These are phyloP conservation scores for Acrocephalus scirpaceus DNA, from an alignment of 2,797 vertebrate species.

Conservation along the genomic window DNA sequence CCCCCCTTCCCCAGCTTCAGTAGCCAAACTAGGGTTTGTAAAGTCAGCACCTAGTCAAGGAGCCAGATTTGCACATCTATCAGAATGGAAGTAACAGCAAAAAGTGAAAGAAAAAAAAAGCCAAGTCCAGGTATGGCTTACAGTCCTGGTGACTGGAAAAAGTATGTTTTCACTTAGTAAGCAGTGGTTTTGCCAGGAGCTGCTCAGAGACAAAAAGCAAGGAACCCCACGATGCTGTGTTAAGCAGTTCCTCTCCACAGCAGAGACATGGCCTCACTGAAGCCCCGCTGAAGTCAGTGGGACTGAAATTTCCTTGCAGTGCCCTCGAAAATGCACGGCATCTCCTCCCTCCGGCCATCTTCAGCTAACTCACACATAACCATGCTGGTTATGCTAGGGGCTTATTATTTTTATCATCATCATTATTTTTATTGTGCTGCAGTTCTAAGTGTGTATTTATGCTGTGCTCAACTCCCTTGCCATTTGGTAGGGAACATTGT, in stretches of 20 bases:
- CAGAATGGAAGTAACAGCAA: background rate
- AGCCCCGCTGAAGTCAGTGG: background rate
- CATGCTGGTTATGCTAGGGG: background rate
- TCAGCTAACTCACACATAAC: background rate
- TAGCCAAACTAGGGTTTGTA: background rate
- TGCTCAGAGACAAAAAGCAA: slow-evolving; percentile 8
- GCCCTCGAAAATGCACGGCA: background rate
- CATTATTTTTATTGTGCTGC: background rate
- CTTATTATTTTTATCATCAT: background rate
- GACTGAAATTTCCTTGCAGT: background rate
- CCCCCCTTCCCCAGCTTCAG: background rate
- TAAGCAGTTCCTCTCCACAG: slow-evolving; percentile 26
- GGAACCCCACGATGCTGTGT: background rate
- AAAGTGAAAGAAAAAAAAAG: background rate
- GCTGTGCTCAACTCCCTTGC: background rate
- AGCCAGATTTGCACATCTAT: background rate
- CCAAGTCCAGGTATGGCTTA: background rate
- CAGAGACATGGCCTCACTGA: background rate
- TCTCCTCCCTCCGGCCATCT: background rate
- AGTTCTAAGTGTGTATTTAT: slow-evolving; percentile 15
- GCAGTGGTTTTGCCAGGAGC: slow-evolving; percentile 18
- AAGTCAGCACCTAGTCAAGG: background rate
- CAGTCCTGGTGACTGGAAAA: background rate
- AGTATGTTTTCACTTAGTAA: slow-evolving; percentile 54
- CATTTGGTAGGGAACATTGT: background rate